Evolutionary conservation across 2,113 vertebrate species (phyloP), one percentile per base, ranked within the genome.

Genomic region (Numenius arquata): DNA sequence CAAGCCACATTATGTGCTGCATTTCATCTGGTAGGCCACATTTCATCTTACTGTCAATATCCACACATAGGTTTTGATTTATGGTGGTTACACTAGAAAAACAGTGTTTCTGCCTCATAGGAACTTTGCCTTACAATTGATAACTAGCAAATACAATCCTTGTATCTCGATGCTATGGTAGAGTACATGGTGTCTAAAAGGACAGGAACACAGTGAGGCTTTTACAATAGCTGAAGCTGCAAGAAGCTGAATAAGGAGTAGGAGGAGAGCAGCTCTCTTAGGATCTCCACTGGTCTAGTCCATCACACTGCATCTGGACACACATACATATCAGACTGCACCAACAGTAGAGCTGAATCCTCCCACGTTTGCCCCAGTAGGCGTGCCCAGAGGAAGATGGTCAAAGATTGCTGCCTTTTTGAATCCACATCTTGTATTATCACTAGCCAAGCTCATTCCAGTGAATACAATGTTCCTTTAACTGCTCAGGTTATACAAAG

Each of bases 281-380:
- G 62, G 14, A 80, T 62, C 27, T 52, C 8, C 27, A 59, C n/a
- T 71, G 22, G 20, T 62, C n/a, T 67, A 20, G 26, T 66, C n/a
- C 29, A 30, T 15, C 43, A 20, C 9, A 30, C 15, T 38, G 22
- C 2, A 3, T 45, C 22, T 41, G 45, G 29, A 74, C 8, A 47
- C 8, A 17, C 0, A 0, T 0, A 1, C 3, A 0, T 47, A 62
- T 23, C 47, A 74, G 34, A 36, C 11, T 77, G 38, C 29, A 41
- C 11, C 25, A 58, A 9, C 8, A 59, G 21, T 1, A 77, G 2
- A 62, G 8, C 2, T n/a, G 30, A 76, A 19, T 38, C 25, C 26
- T 78, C 1, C 6, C 20, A 89, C 7, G 2, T 63, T 25, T 58
- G 75, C 21, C 22, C 6, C 21, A 53, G 15, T 21, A 62, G 36